Evolutionary conservation across 2,888 invertebrate species (phyloP), one percentile per base, ranked within the genome.

Genomic region (Apotomis betuletana): DNA sequence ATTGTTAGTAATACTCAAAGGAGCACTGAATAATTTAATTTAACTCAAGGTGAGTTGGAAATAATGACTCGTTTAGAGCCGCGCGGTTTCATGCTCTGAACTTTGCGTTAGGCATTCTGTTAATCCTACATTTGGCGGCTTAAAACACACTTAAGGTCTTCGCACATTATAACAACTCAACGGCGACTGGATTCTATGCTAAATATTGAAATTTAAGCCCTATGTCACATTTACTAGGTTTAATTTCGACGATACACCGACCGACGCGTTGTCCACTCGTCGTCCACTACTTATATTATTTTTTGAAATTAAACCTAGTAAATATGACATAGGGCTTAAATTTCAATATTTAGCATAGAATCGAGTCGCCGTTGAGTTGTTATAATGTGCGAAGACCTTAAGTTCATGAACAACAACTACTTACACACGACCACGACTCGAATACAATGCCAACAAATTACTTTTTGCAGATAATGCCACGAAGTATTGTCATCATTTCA

Each of bases 1-100:
- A 57, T 57, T 71, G 67, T 71, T 67, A 57, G 70, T 67, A 55
- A 67, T 67, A 70, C 70, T 71, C 70, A 71, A 61, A 71, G 67
- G 70, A 70, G 65, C 38, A 55, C 60, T 55, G 70, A 60, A 65
- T 70, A 61, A 70, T 65, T 65, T 61, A 70, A 70, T 70, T 67
- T 61, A 67, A 55, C 49, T 71, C 60, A 67, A 70, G 67, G 70
- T 71, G 67, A 67, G 67, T 46, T 55, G 55, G 60, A 67, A 46
- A 49, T 61, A 41, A 51, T 60, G 55, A 13, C 58, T 61, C 68
- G 52, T 52, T 51, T 51, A 44, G 46, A 27, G 69, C 10, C 44
- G 15, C 38, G 70, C 54, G 70, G 59, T 52, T 49, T 55, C 38
- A 15, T 44, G 57, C 51, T 46, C 44, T 27, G 36, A 65, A 64